Conservation (phyloP, 2,888 invertebrate genomes). For the Drosophila pseudotalamancana region DNA sequence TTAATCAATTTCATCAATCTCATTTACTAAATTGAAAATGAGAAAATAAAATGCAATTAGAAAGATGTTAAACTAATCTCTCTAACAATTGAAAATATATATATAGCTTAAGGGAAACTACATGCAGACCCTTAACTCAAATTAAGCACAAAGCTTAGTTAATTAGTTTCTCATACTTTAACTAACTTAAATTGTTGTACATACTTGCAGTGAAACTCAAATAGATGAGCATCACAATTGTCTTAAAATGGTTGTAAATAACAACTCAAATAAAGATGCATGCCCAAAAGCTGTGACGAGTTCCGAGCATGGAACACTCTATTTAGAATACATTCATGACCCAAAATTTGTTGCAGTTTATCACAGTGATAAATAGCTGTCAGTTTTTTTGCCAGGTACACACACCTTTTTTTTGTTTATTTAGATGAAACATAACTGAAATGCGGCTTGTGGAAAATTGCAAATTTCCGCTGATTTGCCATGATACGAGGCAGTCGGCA, state of each 20-base stretch:
- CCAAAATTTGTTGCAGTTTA: conserved; percentile 37
- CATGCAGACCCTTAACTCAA: neutral
- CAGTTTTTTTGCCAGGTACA: conserved; percentile 8
- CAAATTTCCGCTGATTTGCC: conserved; percentile 55
- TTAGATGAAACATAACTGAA: conserved; percentile 11
- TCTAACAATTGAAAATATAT: too few species aligned
- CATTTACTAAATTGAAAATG: neutral
- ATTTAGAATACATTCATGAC: conserved; percentile 33
- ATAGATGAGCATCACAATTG: neutral
- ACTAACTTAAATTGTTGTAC: too few species aligned
- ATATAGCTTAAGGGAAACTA: too few species aligned
- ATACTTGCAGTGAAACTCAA: neutral
- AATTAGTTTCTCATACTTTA: neutral
- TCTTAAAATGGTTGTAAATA: neutral
- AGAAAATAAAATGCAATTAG: neutral
- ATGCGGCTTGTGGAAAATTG: conserved; percentile 44
- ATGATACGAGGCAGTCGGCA: conserved; percentile 48
- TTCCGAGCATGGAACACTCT: neutral
- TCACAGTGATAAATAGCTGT: conserved; percentile 47
- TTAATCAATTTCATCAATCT: neutral
- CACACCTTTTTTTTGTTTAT: conserved; percentile 12
- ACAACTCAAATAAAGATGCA: neutral
- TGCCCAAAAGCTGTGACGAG: neutral
- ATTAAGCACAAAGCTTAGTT: neutral
- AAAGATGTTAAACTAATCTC: neutral